Base-by-base conservation (phyloP, 2,888 invertebrate species). In the Sesia apiformis region DNA sequence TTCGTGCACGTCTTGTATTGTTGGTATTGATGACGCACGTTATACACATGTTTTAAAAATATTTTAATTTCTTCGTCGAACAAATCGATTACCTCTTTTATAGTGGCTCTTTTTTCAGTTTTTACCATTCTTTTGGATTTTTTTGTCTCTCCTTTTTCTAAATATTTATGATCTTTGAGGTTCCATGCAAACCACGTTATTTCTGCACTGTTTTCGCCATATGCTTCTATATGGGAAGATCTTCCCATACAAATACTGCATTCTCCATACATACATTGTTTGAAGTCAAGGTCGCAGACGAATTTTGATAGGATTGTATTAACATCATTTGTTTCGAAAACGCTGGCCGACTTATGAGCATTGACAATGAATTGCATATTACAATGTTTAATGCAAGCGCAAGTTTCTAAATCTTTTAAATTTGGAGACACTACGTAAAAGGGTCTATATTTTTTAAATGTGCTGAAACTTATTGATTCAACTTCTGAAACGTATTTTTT, bases 361-460 rank as follows among this genome's bases (percentile, higher is more conserved):
- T 58, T 55, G 23, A 57, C 52, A 49, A 57, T 40, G 39, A 62
- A 60, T 53, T 58, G 56, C 57, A 59, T 57, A 50, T 59, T 61
- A 1, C 54, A 52, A 51, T 60, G 60, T 52, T 60, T 62, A 3
- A 52, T 52, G 43, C 62, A 62, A 38, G 57, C 59, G 51, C 60
- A 62, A 42, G 52, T 61, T 42, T 63, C 59, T 23, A 55, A 56
- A 40, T 60, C 52, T 53, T 56, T 56, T 6, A 59, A 50, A 52
- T 58, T 60, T 8, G 61, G 61, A 53, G 54, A n/a, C 40, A 60
- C 40, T 7, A 60, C 58, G 41, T 59, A 62, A 39, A 59, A 60
- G 4, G 62, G 62, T 5, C 60, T 43, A 49, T 59, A 62, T 49
- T 58, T 59, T 55, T 62, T 60, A 38, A 60, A 62, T 41, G 59